phyloP scores from a whole-genome alignment of 1,140 invertebrate species.

The Phocides pigmalion region DNA sequence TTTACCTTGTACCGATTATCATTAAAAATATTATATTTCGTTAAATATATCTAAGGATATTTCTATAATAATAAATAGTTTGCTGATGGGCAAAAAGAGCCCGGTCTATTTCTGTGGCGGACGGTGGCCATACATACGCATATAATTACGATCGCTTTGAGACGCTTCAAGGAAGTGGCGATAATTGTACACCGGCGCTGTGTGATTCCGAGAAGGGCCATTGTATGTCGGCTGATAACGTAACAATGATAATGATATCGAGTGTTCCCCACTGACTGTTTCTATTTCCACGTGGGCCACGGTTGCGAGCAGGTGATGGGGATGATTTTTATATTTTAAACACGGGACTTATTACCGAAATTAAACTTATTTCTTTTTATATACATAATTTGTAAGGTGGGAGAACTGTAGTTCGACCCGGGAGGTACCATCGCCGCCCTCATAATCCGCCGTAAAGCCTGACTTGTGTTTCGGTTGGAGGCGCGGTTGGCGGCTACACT shows the following conservation, averaged over 20 bases:
- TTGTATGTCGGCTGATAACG: conserved; percentile 58
- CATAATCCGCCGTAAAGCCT: too few relatives aligned
- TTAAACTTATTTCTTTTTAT: too few relatives aligned
- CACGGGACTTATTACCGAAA: too few relatives aligned
- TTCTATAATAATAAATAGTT: neutral
- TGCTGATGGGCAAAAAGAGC: conserved; percentile 7
- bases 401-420: too few relatives aligned
- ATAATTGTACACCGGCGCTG: conserved; percentile 61
- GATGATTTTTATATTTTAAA: too few relatives aligned
- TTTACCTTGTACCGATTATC: too few relatives aligned
- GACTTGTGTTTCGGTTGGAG: too few relatives aligned
- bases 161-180: conserved; percentile 62
- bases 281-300: conserved; percentile 43
- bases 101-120: conserved; percentile 38
- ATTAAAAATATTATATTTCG: too few relatives aligned
- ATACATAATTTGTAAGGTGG: too few relatives aligned
- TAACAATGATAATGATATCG: conserved; percentile 67
- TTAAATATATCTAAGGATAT: too few relatives aligned
- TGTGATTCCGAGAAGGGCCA: conserved; percentile 60
- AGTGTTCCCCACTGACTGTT: conserved; percentile 51
- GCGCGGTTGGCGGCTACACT: too few relatives aligned
- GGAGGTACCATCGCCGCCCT: too few relatives aligned
- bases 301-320: neutral
- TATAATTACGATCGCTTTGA: conserved; percentile 53
- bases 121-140: conserved; percentile 22